A percentile compares a stretch with the other conserved stretches of the same genome.
phyloP scores from a whole-genome alignment of 1,140 invertebrate genomes.

The Dendrolimus punctatus region DNA sequence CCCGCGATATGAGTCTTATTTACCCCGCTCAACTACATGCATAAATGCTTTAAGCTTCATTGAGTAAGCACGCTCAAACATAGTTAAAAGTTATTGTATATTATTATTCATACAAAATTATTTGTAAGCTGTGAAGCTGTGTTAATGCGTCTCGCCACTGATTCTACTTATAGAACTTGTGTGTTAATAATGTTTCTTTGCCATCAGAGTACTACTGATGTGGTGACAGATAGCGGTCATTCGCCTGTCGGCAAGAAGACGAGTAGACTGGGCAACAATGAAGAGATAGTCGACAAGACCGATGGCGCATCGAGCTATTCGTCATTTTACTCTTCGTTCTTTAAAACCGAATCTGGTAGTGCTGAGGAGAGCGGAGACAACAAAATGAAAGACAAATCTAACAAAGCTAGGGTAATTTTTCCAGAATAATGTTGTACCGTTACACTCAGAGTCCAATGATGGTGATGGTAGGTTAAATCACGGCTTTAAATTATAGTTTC shows the following conservation, averaged over 20 bases:
- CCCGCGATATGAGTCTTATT: too few relatives aligned
- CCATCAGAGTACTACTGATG: constrained; percentile 28
- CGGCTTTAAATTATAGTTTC: too few relatives aligned
- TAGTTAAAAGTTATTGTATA: too few relatives aligned
- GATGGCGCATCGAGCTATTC: constrained; percentile 72
- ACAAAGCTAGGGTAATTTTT: constrained; percentile 5
- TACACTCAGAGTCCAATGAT: too few relatives aligned
- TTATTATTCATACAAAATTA: too few relatives aligned
- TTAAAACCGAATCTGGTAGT: constrained; percentile 69
- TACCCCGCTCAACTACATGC: too few relatives aligned
- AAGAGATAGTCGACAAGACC: constrained; percentile 34
- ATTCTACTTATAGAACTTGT: background rate
- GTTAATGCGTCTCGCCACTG: background rate
- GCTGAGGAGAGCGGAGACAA: constrained; percentile 39
- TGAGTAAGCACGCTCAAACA: too few relatives aligned
- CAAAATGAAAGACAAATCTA: constrained; percentile 24
- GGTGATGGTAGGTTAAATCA: too few relatives aligned
- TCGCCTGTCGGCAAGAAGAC: constrained; percentile 6
- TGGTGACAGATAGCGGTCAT: constrained; percentile 7
- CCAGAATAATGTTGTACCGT: too few relatives aligned
- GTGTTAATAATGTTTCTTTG: constrained; percentile 6
- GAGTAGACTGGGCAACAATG: constrained; percentile 19
- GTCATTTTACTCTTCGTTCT: constrained; percentile 72
- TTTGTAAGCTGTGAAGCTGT: background rate
- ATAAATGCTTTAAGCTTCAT: too few relatives aligned